A percentile compares a stretch with the other conserved stretches of the same genome.
Conservation (phyloP, 2,113 vertebrate species). For the Rhinogobius similis region DNA sequence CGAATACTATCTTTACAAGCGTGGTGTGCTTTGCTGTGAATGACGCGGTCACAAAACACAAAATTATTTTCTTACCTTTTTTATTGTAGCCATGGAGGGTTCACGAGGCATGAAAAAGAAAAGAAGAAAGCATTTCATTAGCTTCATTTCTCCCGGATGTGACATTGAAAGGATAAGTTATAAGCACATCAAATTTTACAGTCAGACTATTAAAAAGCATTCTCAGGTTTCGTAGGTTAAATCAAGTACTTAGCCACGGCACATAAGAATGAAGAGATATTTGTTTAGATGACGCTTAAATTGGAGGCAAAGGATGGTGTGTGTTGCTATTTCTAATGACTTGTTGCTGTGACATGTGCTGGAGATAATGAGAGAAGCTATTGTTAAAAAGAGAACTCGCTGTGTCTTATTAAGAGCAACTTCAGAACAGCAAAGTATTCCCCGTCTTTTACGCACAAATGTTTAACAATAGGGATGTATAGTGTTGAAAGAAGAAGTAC, state of each 20-base stretch:
- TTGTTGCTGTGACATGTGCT: conserved; percentile 11
- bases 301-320: conserved; percentile 16
- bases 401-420: conserved; percentile 4
- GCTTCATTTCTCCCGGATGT: conserved; percentile 27
- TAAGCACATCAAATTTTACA: conserved; percentile 12
- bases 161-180: conserved; percentile 15
- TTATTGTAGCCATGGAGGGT: conserved; percentile 43
- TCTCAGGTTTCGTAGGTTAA: conserved; percentile 10
- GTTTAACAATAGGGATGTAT: not conserved
- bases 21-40: conserved; percentile 39
- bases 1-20: conserved; percentile 46
- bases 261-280: conserved; percentile 35
- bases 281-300: conserved; percentile 34
- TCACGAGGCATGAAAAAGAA: conserved; percentile 49
- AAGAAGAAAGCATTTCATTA: conserved; percentile 51
- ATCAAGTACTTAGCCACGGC: conserved; percentile 4
- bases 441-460: not conserved
- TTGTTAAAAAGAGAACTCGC: conserved; percentile 1
- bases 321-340: not conserved
- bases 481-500: no score
- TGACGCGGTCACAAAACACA: conserved; percentile 24
- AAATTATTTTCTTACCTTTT: conserved; percentile 71
- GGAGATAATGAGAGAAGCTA: conserved; percentile 6
- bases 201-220: conserved; percentile 10
- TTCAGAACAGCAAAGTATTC: not conserved